A percentile compares a stretch with the other conserved stretches of the same genome.
Evolutionary conservation across 1,140 invertebrate genomes (phyloP).

Genomic region (Temnothorax nylanderi): DNA sequence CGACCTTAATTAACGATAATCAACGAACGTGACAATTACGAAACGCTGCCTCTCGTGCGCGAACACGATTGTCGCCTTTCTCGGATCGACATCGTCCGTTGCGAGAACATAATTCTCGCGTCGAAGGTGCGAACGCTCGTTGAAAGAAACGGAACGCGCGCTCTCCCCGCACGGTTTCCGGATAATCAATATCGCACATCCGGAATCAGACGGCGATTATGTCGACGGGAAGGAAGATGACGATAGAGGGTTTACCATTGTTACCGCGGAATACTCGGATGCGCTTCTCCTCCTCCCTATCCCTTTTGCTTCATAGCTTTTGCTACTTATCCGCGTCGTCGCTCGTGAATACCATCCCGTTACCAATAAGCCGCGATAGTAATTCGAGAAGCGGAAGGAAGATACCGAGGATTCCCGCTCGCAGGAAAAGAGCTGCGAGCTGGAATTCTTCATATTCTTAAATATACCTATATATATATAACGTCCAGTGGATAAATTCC

Average conservation of each 20-base stretch:
- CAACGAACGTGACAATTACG: slow-evolving; percentile 68
- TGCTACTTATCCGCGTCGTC: slow-evolving; percentile 10
- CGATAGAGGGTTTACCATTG: slow-evolving; percentile 25
- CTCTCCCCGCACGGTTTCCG: neutral
- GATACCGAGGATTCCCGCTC: slow-evolving; percentile 27
- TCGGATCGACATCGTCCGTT: neutral
- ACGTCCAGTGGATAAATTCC: slow-evolving; percentile 38
- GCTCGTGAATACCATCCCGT: slow-evolving; percentile 30
- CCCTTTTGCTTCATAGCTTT: neutral
- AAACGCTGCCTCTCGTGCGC: neutral
- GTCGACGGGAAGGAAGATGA: slow-evolving; percentile 24
- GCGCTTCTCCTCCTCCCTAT: neutral
- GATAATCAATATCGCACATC: slow-evolving; percentile 56
- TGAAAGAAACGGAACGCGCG: neutral
- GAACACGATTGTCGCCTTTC: neutral
- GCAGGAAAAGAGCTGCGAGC: slow-evolving; percentile 45
- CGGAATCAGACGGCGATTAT: slow-evolving; percentile 60
- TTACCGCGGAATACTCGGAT: neutral
- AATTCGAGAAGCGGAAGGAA: slow-evolving; percentile 46
- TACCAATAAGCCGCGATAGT: slow-evolving; percentile 32
- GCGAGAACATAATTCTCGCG: neutral
- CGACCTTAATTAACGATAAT: slow-evolving; percentile 74
- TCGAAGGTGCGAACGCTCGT: neutral
- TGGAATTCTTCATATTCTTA: slow-evolving; percentile 63
- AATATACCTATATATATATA: slow-evolving; percentile 4